A percentile compares a stretch with the other conserved stretches of the same genome.
These are phyloP conservation scores for Pollenia griseotomentosa DNA, from an alignment of 2,888 invertebrate species.

Conservation along the genomic window DNA sequence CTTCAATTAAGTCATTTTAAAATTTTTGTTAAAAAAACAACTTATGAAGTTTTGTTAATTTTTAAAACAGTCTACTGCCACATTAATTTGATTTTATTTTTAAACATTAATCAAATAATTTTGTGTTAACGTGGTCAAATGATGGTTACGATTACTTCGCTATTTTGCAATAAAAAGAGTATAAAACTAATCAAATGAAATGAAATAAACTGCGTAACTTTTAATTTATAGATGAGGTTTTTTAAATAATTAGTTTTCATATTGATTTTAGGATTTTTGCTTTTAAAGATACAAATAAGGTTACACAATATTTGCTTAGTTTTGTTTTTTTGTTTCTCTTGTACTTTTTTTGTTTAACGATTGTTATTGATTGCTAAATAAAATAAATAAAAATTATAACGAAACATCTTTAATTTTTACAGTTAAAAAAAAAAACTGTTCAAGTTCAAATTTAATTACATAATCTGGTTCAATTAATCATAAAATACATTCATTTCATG, in stretches of 20 bases:
- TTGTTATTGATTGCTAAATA: not conserved
- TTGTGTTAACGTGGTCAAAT: conserved; percentile 16
- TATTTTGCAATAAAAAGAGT: not conserved
- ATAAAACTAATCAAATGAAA: conserved; percentile 14
- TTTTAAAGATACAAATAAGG: not conserved
- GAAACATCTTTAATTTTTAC: not conserved
- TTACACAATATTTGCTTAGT: conserved; percentile 30
- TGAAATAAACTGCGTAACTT: conserved; percentile 30
- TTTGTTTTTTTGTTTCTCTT: conserved; percentile 37
- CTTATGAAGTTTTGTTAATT: too few relatives aligned
- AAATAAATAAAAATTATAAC: conserved; percentile 19
- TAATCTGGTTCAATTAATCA: conserved; percentile 22
- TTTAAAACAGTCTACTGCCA: too few relatives aligned
- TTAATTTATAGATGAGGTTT: conserved; percentile 31
- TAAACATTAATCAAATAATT: conserved; percentile 53
- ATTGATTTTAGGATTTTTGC: not conserved
- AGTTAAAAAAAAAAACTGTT: not conserved
- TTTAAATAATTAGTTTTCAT: conserved; percentile 36
- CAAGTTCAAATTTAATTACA: conserved; percentile 59
- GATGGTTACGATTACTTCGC: conserved; percentile 6
- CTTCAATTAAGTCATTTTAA: too few relatives aligned
- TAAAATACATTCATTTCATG: not conserved
- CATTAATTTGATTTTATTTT: too few relatives aligned
- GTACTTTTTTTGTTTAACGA: not conserved
- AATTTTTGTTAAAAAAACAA: too few relatives aligned